Conservation (phyloP, 2,797 vertebrate species). For the Sternotherus odoratus region DNA sequence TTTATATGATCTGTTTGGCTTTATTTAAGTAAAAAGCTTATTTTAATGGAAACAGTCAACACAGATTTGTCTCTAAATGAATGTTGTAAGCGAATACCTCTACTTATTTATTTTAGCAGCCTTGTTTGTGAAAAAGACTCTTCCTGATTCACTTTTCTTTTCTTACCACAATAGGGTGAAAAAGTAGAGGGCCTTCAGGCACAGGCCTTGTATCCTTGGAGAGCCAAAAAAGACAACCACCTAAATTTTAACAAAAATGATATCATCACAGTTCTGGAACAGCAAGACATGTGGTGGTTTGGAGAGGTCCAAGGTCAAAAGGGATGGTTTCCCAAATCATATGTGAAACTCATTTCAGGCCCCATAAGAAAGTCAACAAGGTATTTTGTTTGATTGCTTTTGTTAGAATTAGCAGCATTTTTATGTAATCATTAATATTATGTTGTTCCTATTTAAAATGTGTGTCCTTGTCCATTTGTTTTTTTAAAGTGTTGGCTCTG, state of each 20-base stretch:
- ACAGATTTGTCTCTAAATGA: background rate
- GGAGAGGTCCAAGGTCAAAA: conserved; percentile 96
- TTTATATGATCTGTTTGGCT: background rate
- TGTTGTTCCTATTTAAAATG: background rate
- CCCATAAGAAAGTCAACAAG: conserved; percentile 89
- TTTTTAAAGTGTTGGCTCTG: background rate
- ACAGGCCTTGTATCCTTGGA: conserved; percentile 97
- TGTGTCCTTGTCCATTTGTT: rapidly evolving
- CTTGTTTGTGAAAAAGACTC: background rate
- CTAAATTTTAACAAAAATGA: conserved; percentile 99
- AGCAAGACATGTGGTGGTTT: conserved; percentile 99
- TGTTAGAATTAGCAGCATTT: background rate
- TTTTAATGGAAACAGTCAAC: background rate
- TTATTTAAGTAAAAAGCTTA: background rate
- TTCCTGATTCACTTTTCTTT: background rate
- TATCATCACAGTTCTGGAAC: conserved; percentile 95
- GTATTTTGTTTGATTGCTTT: conserved; percentile 79
- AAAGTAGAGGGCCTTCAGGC: conserved; percentile 98
- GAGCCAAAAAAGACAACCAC: conserved; percentile 99
- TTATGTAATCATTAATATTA: background rate
- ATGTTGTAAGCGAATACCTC: background rate
- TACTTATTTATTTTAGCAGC: background rate
- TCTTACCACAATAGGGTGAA: conserved; percentile 86
- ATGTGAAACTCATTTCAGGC: conserved; percentile 96
- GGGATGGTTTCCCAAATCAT: conserved; percentile 99